A percentile compares a stretch with the other conserved stretches of the same genome.
These are phyloP conservation scores for Ips typographus DNA, from an alignment of 1,140 invertebrate species.

Conservation along the genomic window DNA sequence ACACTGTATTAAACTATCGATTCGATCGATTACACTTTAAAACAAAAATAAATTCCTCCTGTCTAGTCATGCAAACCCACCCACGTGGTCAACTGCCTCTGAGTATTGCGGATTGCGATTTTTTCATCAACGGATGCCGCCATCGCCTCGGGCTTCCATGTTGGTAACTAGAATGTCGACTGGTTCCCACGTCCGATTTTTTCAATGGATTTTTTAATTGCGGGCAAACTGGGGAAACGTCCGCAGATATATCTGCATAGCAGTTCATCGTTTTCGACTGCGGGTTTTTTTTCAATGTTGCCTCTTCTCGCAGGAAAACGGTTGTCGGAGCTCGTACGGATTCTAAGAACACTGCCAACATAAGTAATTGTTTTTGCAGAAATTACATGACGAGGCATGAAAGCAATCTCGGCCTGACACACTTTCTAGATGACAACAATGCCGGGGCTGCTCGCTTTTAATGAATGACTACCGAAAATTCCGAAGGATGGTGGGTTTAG, in stretches of 20 bases:
- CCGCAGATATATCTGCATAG: too few species aligned
- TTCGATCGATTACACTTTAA: too few species aligned
- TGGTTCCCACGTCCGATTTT: slow-evolving; percentile 2
- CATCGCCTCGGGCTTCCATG: background rate
- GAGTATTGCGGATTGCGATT: background rate
- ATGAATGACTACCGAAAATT: too few species aligned
- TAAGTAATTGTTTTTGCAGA: background rate
- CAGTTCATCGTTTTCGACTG: too few species aligned
- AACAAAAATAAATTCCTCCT: too few species aligned
- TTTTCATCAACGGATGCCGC: background rate
- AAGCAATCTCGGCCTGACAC: background rate
- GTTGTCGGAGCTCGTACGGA: too few species aligned
- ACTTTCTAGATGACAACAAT: background rate
- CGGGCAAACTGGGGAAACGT: background rate
- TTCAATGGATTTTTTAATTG: background rate
- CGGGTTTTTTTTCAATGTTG: too few species aligned
- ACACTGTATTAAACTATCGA: too few species aligned
- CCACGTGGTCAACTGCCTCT: background rate
- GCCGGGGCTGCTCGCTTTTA: background rate
- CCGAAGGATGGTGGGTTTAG: too few species aligned
- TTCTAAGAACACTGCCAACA: too few species aligned
- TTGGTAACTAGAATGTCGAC: slow-evolving; percentile 3
- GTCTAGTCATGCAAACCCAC: background rate
- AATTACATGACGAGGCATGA: background rate
- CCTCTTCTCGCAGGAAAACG: too few species aligned